These are phyloP conservation scores for Carlito syrichta DNA, from an alignment of 2,113 vertebrate genomes.

Conservation along the genomic window DNA sequence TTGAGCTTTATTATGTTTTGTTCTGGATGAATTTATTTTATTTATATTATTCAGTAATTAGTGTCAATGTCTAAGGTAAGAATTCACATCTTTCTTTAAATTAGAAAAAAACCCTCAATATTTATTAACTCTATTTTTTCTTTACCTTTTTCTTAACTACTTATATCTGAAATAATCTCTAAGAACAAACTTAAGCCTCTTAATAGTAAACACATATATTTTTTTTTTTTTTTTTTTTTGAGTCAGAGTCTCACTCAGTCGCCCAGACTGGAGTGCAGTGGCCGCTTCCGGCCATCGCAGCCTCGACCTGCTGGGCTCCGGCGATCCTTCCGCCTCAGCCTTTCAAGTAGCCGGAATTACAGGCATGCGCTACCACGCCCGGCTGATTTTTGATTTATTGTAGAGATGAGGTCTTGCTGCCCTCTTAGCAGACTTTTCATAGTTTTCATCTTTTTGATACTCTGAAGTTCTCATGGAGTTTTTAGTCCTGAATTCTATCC, in stretches of 20 bases:
- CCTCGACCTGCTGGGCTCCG: too few relatives aligned
- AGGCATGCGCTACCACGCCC: too few relatives aligned
- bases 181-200: background rate
- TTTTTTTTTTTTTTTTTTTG: too few relatives aligned
- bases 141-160: background rate
- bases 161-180: background rate
- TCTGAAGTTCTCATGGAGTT: background rate
- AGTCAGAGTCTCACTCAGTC: too few relatives aligned
- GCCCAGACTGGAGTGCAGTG: too few relatives aligned
- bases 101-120: background rate
- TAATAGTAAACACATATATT: background rate
- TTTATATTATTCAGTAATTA: background rate
- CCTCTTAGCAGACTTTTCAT: background rate
- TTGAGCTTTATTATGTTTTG: background rate
- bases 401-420: too few relatives aligned
- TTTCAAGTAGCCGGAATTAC: too few relatives aligned
- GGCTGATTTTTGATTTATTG: too few relatives aligned
- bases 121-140: background rate
- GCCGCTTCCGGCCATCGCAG: too few relatives aligned
- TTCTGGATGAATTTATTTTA: background rate
- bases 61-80: background rate
- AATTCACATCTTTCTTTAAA: background rate
- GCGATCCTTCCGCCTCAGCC: too few relatives aligned
- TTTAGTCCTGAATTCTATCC: background rate
- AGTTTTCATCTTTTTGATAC: background rate